phyloP scores from a whole-genome alignment of 2,797 vertebrate species.

The Lagocephalus sceleratus region DNA sequence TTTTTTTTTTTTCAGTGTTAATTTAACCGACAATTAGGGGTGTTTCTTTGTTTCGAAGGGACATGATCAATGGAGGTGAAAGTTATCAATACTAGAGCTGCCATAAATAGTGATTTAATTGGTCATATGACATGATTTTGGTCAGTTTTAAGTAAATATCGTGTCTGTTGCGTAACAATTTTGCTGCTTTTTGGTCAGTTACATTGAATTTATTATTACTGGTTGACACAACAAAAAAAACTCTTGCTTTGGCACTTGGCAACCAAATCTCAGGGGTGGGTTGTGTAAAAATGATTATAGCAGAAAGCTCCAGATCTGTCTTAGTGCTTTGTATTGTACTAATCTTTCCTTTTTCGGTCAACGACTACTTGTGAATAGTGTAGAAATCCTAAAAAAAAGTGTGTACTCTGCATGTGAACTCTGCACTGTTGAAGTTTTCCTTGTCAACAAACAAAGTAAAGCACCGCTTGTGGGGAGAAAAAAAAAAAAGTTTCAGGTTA shows the following conservation, averaged over 20 bases:
- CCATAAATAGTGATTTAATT: neutral
- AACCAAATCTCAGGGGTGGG: constrained; percentile 57
- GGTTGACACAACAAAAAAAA: constrained; percentile 10
- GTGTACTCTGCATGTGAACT: constrained; percentile 72
- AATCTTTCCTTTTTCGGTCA: constrained; percentile 36
- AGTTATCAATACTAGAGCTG: neutral
- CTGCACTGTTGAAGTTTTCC: constrained; percentile 51
- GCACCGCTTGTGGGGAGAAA: constrained; percentile 46
- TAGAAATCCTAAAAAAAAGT: constrained; percentile 51
- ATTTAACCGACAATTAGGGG: too few species aligned
- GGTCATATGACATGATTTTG: neutral
- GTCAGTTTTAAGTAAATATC: neutral
- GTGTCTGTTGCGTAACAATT: neutral
- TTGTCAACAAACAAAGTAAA: constrained; percentile 47
- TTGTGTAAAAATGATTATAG: constrained; percentile 52
- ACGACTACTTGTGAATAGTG: constrained; percentile 62
- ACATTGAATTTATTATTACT: neutral
- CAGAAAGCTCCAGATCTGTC: constrained; percentile 35
- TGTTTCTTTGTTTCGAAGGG: neutral
- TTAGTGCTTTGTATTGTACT: constrained; percentile 65
- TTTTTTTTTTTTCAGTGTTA: too few species aligned
- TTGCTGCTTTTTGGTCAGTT: neutral
- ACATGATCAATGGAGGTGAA: neutral
- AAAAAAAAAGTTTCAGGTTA: constrained; percentile 32
- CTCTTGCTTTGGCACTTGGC: constrained; percentile 46